Evolutionary conservation across 2,888 invertebrate species (phyloP).

Genomic region (Venusia cambrica): DNA sequence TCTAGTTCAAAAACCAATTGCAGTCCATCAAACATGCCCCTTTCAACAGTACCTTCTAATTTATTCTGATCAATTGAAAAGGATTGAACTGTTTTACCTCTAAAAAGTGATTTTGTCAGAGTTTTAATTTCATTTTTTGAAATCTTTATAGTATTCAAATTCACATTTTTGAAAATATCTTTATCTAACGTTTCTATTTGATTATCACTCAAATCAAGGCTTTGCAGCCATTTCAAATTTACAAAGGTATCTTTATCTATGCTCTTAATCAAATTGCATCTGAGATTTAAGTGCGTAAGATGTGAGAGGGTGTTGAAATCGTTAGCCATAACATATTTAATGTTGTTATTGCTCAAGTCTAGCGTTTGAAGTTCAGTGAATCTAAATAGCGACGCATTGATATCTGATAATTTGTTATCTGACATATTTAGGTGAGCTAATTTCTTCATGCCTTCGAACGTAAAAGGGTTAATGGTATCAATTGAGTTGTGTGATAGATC

Average conservation of each 20-base stretch:
- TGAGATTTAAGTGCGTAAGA: slow-evolving; percentile 42
- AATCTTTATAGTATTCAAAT: slow-evolving; percentile 40
- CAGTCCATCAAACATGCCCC: slow-evolving; percentile 55
- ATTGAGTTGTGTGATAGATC: slow-evolving; percentile 56
- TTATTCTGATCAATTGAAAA: slow-evolving; percentile 47
- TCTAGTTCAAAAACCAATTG: slow-evolving; percentile 37
- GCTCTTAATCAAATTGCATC: slow-evolving; percentile 40
- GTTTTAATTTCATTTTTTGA: slow-evolving; percentile 47
- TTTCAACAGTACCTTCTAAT: slow-evolving; percentile 44
- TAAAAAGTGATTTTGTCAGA: slow-evolving; percentile 49
- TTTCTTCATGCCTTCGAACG: slow-evolving; percentile 53
- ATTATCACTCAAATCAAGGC: slow-evolving; percentile 46
- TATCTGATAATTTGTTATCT: slow-evolving; percentile 44
- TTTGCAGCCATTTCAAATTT: slow-evolving; percentile 33
- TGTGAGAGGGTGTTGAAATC: slow-evolving; percentile 45
- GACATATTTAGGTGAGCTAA: slow-evolving; percentile 47
- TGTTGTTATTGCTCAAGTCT: slow-evolving; percentile 45
- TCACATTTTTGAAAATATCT: slow-evolving; percentile 35
- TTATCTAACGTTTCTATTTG: slow-evolving; percentile 37
- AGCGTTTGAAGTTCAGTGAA: slow-evolving; percentile 45
- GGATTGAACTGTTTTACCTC: slow-evolving; percentile 38
- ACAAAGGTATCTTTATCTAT: slow-evolving; percentile 41
- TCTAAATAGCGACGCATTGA: slow-evolving; percentile 49
- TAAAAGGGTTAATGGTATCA: slow-evolving; percentile 34
- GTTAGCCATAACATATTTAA: slow-evolving; percentile 34